phyloP scores from a whole-genome alignment of 2,113 vertebrate genomes.

The Chaetops frenatus region DNA sequence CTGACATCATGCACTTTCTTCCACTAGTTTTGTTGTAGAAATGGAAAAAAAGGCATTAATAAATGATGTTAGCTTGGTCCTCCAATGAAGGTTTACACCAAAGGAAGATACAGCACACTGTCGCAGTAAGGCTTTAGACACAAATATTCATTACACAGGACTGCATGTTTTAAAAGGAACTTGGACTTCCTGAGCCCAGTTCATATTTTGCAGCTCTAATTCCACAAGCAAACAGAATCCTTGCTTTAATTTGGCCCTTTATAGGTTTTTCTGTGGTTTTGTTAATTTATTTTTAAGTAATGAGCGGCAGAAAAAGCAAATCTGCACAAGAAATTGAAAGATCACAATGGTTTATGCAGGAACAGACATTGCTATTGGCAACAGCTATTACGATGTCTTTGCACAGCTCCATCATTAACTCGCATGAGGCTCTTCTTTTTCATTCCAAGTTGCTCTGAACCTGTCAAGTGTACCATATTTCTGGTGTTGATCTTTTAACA shows the following conservation, averaged over 20 bases:
- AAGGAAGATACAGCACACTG: constrained; percentile 47
- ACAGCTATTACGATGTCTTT: neutral
- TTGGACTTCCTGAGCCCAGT: neutral
- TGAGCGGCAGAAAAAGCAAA: neutral
- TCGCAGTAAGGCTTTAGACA: constrained; percentile 64
- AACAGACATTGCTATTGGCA: constrained; percentile 25
- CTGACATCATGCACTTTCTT: constrained; percentile 77
- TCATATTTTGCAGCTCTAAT: neutral
- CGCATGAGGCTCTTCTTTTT: neutral
- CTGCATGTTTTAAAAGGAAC: neutral
- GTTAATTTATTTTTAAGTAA: neutral
- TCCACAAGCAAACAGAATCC: neutral
- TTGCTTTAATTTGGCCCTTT: neutral
- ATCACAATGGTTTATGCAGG: neutral
- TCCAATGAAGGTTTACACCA: constrained; percentile 48
- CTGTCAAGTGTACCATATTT: neutral
- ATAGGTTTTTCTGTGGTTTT: neutral
- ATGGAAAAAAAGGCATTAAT: constrained; percentile 79
- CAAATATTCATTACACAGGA: neutral
- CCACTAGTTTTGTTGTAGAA: constrained; percentile 70
- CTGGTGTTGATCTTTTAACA: neutral
- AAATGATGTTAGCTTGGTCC: constrained; percentile 77
- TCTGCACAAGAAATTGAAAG: constrained; percentile 1
- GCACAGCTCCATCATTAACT: neutral
- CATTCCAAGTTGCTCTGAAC: neutral